Percentiles rank a stretch among this genome's conserved stretches.
Evolutionary conservation across 2,797 vertebrate species (phyloP).

Genomic region (Eulemur mongoz): DNA sequence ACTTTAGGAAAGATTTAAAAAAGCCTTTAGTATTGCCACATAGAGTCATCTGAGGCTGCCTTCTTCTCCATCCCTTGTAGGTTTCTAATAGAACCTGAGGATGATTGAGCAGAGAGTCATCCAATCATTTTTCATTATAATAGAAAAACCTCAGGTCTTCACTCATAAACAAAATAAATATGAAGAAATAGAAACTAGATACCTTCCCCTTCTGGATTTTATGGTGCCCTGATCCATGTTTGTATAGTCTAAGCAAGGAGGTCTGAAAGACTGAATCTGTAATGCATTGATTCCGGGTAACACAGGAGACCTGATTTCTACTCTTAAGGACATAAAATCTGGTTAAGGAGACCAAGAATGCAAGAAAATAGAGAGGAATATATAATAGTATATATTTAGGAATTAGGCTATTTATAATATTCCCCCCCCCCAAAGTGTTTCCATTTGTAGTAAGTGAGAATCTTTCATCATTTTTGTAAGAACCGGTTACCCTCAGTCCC

Average conservation of each 20-base stretch:
- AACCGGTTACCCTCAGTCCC: too few species aligned
- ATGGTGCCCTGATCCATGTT: background rate
- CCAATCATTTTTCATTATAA: background rate
- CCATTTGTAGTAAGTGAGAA: background rate
- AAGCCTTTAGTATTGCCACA: background rate
- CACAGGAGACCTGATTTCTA: background rate
- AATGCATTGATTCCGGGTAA: background rate
- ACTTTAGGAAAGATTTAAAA: background rate
- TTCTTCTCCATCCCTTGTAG: background rate
- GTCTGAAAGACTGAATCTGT: background rate
- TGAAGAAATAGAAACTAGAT: background rate
- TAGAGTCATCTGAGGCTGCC: background rate
- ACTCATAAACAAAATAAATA: background rate
- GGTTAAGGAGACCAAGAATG: background rate
- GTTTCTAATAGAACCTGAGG: background rate
- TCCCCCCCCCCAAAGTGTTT: background rate
- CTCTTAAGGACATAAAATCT: background rate
- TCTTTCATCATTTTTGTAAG: background rate
- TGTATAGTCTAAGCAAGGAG: background rate
- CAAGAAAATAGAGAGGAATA: background rate
- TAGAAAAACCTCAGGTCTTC: background rate
- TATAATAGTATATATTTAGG: background rate
- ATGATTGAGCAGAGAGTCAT: background rate
- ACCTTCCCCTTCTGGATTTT: background rate
- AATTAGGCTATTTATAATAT: background rate